These are phyloP conservation scores for Coleophora deauratella DNA, from an alignment of 2,888 invertebrate genomes.

Conservation along the genomic window DNA sequence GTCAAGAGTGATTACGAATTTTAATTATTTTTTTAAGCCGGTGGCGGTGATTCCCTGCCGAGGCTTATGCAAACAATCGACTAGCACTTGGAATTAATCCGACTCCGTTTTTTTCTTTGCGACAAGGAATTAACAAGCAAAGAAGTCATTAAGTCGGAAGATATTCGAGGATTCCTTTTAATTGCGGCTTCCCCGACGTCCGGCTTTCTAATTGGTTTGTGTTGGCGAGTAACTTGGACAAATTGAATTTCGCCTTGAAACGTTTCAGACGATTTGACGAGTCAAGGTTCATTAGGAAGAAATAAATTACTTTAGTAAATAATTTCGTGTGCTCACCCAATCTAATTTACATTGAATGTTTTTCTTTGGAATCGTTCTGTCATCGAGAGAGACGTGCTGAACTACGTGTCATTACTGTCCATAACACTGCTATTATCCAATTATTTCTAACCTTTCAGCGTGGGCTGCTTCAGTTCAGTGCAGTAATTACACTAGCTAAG, in stretches of 20 bases:
- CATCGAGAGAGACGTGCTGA: slow-evolving; percentile 35
- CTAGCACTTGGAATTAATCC: slow-evolving; percentile 74
- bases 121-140: slow-evolving; percentile 74
- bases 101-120: slow-evolving; percentile 64
- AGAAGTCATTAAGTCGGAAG: slow-evolving; percentile 73
- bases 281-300: not conserved
- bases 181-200: slow-evolving; percentile 67
- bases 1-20: slow-evolving; percentile 75
- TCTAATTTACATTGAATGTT: not conserved
- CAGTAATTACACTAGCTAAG: slow-evolving; percentile 38
- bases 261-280: slow-evolving; percentile 15
- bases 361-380: slow-evolving; percentile 10
- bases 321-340: slow-evolving; percentile 1
- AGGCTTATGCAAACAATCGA: slow-evolving; percentile 74
- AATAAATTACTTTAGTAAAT: not conserved
- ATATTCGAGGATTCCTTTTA: slow-evolving; percentile 70
- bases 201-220: slow-evolving; percentile 68
- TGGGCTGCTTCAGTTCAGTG: slow-evolving; percentile 22
- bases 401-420: slow-evolving; percentile 55
- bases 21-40: slow-evolving; percentile 75
- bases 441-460: slow-evolving; percentile 71
- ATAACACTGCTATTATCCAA: slow-evolving; percentile 65
- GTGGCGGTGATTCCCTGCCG: slow-evolving; percentile 66
- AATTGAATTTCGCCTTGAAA: slow-evolving; percentile 49
- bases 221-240: slow-evolving; percentile 51